These are phyloP conservation scores for Thinocorus orbignyianus DNA, from an alignment of 2,113 vertebrate genomes.

Conservation along the genomic window DNA sequence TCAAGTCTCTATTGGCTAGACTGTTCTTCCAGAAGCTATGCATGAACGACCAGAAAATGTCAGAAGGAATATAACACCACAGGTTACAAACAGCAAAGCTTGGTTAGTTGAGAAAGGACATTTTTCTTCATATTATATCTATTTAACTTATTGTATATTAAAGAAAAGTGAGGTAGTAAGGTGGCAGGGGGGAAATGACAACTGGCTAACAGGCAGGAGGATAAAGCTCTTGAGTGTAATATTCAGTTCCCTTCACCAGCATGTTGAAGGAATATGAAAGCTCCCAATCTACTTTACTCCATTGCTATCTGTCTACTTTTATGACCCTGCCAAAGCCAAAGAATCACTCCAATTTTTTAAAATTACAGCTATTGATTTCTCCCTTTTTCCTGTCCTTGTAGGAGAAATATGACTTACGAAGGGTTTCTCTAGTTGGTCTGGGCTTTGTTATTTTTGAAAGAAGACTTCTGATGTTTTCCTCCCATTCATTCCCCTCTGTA, in stretches of 20 bases:
- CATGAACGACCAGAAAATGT: not conserved
- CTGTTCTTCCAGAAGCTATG: not conserved
- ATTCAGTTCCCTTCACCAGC: not conserved
- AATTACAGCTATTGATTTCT: conserved; percentile 11
- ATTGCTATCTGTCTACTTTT: not conserved
- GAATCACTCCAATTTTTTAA: not conserved
- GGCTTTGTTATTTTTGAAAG: conserved; percentile 9
- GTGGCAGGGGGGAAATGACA: not conserved
- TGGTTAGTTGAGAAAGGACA: not conserved
- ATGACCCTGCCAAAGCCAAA: not conserved
- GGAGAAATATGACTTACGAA: not conserved
- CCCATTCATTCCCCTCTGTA: not conserved
- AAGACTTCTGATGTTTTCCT: not conserved
- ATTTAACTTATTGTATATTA: not conserved
- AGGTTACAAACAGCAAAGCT: not conserved
- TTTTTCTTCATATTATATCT: not conserved
- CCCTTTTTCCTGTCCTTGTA: not conserved
- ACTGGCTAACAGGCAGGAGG: not conserved
- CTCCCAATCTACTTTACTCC: not conserved
- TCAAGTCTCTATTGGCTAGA: not conserved
- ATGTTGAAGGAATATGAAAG: not conserved
- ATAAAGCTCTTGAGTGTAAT: not conserved
- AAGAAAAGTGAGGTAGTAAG: not conserved
- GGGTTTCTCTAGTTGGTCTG: not conserved
- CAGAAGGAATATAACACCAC: not conserved